Conservation (phyloP, 2,113 vertebrate species). For the Erythrocercus mccallii region DNA sequence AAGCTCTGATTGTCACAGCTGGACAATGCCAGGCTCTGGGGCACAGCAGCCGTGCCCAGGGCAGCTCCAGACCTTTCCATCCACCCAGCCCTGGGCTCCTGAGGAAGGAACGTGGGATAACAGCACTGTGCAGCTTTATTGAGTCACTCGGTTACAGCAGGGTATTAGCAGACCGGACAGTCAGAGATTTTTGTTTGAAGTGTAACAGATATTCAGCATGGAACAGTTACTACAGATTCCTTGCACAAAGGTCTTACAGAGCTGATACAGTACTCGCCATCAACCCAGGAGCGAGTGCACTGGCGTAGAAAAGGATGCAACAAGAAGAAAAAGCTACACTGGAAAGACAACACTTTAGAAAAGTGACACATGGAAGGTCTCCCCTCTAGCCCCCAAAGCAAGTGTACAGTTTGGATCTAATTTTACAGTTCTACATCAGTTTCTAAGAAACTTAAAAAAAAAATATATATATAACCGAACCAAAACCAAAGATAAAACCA, state of each 20-base stretch:
- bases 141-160: conserved; percentile 81
- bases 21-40: conserved; percentile 33
- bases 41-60: not conserved
- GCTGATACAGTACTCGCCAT: conserved; percentile 78
- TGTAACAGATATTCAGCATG: conserved; percentile 74
- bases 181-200: conserved; percentile 56
- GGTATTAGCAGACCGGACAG: conserved; percentile 75
- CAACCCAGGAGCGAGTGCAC: conserved; percentile 66
- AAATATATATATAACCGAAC: conserved; percentile 13
- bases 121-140: conserved; percentile 83
- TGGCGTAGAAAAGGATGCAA: conserved; percentile 80
- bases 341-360: conserved; percentile 84
- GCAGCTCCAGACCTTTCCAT: not conserved
- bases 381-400: conserved; percentile 77
- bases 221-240: conserved; percentile 74
- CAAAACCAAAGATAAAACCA: conserved; percentile 77
- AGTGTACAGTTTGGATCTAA: conserved; percentile 75
- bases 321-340: conserved; percentile 79
- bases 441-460: conserved; percentile 73
- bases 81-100: not conserved
- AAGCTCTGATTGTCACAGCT: conserved; percentile 61
- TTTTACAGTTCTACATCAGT: conserved; percentile 78
- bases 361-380: conserved; percentile 77
- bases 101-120: conserved; percentile 11
- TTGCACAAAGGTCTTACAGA: conserved; percentile 75